phyloP scores from a whole-genome alignment of 2,797 vertebrate species.

The Simalia tracyae region DNA sequence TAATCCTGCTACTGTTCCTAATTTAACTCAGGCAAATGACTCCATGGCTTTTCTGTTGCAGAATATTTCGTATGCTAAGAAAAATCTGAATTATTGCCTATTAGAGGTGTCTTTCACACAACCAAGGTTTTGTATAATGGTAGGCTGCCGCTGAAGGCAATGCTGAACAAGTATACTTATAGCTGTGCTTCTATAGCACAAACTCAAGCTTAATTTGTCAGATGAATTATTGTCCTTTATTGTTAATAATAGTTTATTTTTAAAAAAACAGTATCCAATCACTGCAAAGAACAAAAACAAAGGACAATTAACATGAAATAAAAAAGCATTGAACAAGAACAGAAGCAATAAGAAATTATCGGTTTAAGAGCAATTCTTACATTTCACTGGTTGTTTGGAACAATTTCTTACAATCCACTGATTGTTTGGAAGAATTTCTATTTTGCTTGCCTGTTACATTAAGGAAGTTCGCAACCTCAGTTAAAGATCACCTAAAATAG shows the following conservation, averaged over 20 bases:
- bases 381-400: background rate
- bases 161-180: background rate
- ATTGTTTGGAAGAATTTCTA: background rate
- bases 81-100: constrained; percentile 4
- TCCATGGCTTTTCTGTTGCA: background rate
- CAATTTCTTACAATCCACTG: background rate
- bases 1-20: background rate
- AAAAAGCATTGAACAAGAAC: background rate
- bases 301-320: background rate
- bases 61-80: background rate
- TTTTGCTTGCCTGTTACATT: background rate
- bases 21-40: background rate
- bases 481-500: background rate
- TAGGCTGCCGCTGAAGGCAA: background rate
- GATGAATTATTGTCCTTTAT: background rate
- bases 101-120: accelerated
- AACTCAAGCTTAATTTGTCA: background rate
- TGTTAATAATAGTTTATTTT: background rate
- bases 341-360: background rate
- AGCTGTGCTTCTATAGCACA: background rate
- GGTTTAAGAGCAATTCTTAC: background rate
- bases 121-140: background rate
- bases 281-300: no score
- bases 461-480: background rate
- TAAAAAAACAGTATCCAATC: background rate